phyloP scores from a whole-genome alignment of 2,888 invertebrate species.

The Watsonalla cultraria region DNA sequence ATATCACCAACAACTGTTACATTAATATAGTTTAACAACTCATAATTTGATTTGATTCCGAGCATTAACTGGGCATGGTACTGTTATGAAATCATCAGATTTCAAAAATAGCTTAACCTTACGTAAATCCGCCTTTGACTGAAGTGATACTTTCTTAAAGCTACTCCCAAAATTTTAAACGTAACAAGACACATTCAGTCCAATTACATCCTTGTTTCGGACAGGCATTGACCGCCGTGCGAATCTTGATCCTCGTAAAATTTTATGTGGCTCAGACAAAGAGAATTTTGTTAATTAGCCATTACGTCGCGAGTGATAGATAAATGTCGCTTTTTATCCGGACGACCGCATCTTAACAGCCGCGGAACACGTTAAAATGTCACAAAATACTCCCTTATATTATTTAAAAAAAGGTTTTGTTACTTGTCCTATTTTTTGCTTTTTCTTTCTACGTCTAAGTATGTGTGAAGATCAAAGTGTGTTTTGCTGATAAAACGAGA shows the following conservation, averaged over 20 bases:
- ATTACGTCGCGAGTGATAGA: constrained; percentile 61
- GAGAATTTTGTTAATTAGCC: constrained; percentile 77
- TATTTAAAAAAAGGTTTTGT: neutral
- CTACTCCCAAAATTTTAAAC: too few species aligned
- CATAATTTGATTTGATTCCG: too few species aligned
- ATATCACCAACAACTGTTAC: too few species aligned
- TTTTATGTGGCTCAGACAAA: constrained; percentile 76
- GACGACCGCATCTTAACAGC: constrained; percentile 50
- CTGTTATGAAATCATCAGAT: too few species aligned
- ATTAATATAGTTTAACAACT: too few species aligned
- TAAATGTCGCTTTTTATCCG: constrained; percentile 58
- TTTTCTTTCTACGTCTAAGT: neutral
- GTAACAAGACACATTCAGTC: constrained; percentile 23
- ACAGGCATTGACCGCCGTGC: constrained; percentile 34
- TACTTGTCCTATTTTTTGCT: neutral
- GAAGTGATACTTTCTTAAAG: too few species aligned
- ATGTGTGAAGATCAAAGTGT: too few species aligned
- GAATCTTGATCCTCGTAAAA: constrained; percentile 76
- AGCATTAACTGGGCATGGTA: too few species aligned
- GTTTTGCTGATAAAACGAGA: too few species aligned
- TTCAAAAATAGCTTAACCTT: too few species aligned
- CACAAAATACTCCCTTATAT: constrained; percentile 1
- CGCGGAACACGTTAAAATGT: constrained; percentile 14
- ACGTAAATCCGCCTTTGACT: too few species aligned
- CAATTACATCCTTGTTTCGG: constrained; percentile 22